Evolutionary conservation across 2,113 vertebrate species (phyloP).

Genomic region (Peucedramus taeniatus): DNA sequence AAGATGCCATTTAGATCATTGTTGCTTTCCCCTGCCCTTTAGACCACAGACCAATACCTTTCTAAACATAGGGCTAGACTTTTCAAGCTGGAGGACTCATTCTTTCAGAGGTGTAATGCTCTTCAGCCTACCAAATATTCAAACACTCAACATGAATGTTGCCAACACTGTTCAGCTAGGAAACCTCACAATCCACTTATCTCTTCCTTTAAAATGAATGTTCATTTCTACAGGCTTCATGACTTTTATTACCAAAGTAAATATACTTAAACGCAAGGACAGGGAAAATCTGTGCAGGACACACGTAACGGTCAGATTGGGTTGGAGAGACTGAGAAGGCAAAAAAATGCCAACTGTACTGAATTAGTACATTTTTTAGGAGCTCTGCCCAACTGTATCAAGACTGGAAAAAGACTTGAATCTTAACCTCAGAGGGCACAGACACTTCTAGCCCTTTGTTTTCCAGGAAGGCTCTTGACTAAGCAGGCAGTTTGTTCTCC

Average conservation of each 20-base stretch:
- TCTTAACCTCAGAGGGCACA: not conserved
- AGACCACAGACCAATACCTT: not conserved
- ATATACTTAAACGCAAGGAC: not conserved
- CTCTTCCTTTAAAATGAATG: not conserved
- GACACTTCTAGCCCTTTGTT: not conserved
- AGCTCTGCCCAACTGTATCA: not conserved
- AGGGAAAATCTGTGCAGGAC: not conserved
- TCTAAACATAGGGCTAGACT: not conserved
- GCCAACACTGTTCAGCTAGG: not conserved
- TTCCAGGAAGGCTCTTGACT: not conserved
- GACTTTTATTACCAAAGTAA: not conserved
- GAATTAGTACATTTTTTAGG: not conserved
- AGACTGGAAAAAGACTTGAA: not conserved
- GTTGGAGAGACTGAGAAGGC: not conserved
- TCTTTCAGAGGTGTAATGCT: not conserved
- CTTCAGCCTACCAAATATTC: not conserved
- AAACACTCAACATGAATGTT: not conserved
- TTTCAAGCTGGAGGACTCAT: not conserved
- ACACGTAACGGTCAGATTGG: not conserved
- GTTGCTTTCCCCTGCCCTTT: not conserved
- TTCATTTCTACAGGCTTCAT: not conserved
- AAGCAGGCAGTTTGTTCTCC: not conserved
- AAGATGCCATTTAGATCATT: not conserved
- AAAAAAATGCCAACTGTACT: not conserved
- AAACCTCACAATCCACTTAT: not conserved